Evolutionary conservation across 2,888 invertebrate species (phyloP), one percentile per base, ranked within the genome.

Genomic region (Melanchra persicariae): DNA sequence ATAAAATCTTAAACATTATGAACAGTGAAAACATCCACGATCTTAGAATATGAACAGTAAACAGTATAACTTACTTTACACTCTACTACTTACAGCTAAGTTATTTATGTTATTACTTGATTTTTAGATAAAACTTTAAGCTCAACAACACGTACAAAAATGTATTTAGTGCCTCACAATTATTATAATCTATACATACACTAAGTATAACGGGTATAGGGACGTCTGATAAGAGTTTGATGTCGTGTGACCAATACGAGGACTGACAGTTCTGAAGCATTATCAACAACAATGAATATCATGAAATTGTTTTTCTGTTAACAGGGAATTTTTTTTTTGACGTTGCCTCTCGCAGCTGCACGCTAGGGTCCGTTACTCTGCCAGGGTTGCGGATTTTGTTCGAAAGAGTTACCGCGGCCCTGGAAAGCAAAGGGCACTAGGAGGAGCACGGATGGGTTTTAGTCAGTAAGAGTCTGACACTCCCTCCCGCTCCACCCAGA

Each of bases 111-210:
- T 77, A 70, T 85, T 85, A 76, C 67, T 79, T 70, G 30, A 66
- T 85, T 74, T 61, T 79, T 75, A 77, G 72, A 84, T 78, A 85
- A 80, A n/a, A 73, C 63, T 78, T 79, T 84, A 87, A 89, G 87
- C 87, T 88, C 87, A 89, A 89, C 85, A 82, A 77, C 82, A 81
- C 75, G 70, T 78, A 75, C 70, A 75, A 61, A 75, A 61, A 86
- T 78, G 64, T 79, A 76, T 85, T 89, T 88, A 89, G 89, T 85
- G 87, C 88, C 88, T 87, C 74, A 79, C 66, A 60, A 84, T 55
- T 67, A 65, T 72, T 37, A 60, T 77, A 69, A 49, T 45, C 30
- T 76, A 71, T 49, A 78, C 51, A 71, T 49, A 78, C 51, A 70
- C 51, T 71, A 68, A 65, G 30, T 67, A 30, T 70, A 80, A 71